Conservation (phyloP, 2,113 vertebrate genomes). For the Diadophis punctatus region DNA sequence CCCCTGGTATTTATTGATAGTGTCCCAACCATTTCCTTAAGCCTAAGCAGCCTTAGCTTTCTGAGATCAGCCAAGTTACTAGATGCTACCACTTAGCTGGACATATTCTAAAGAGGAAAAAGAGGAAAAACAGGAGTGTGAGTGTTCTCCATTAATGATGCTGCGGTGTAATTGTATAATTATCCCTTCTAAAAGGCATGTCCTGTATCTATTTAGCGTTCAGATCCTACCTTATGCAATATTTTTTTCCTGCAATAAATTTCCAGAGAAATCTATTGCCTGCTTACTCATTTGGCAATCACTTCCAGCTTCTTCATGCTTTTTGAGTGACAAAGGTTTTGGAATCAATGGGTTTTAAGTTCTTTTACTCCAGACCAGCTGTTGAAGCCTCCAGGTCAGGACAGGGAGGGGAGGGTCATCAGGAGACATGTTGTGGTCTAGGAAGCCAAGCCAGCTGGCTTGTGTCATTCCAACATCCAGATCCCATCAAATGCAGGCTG, state of each 20-base stretch:
- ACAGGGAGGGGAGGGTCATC: not conserved
- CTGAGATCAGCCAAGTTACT: not conserved
- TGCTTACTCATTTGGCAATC: not conserved
- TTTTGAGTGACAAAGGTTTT: not conserved
- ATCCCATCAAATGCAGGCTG: slow-evolving; percentile 21
- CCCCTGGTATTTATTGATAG: not conserved
- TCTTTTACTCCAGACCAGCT: not conserved
- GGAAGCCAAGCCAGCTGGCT: slow-evolving; percentile 15
- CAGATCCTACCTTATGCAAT: not conserved
- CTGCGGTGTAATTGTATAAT: not conserved
- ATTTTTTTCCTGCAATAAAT: not conserved
- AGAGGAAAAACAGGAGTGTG: not conserved
- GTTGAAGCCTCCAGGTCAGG: not conserved
- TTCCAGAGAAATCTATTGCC: not conserved
- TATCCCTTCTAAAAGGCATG: not conserved
- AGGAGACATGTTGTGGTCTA: not conserved
- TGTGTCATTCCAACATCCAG: slow-evolving; percentile 10
- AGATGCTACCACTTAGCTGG: not conserved
- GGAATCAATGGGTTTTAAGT: not conserved
- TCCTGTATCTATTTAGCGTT: not conserved
- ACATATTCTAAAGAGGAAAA: not conserved
- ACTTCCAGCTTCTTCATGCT: not conserved
- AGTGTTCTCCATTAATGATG: not conserved
- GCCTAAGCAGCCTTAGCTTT: not conserved
- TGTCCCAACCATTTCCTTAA: not conserved